Evolutionary conservation across 2,113 vertebrate genomes (phyloP), one percentile per base, ranked within the genome.

Genomic region (Cairina moschata): DNA sequence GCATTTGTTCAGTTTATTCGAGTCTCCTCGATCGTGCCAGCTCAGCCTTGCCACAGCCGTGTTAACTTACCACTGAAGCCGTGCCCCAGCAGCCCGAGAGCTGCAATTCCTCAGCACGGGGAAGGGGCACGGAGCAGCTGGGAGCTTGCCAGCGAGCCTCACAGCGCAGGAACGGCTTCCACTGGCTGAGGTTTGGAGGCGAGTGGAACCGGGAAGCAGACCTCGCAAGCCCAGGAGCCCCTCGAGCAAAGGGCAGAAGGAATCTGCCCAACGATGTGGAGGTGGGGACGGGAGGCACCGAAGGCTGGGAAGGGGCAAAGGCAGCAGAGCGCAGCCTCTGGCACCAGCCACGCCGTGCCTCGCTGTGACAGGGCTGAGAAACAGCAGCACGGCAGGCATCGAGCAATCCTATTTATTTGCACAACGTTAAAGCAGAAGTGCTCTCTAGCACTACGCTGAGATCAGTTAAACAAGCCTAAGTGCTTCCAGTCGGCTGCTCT

Each of bases 11-110:
- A 2, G 28, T 32, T 31, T 31, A 25, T 58, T 55, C 59, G 6
- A 3, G 29, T 1, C 50, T 28, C 17, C 67, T 31, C 11, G 11
- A 54, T 21, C n/a, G n/a, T 29, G 7, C 4, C 66, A 29, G 40
- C 21, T 29, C 29, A 28, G 26, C 65, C 48, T 25, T 3, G 2
- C 46, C 6, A 1, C 32, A 3, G 28, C 4, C 4, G 1, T 1
- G 6, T 11, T 29, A 13, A 2, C 38, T 5, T 6, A 6, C 25
- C 0, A 5, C 50, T 5, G n/a, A 20, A 16, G 36, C 31, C 2
- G 17, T 2, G 63, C n/a, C 55, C 34, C 0, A 25, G 12, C 14
- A 8, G 71, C 71, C 38, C 0, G 4, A 26, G 65, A 9, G n/a
- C 71, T 15, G 54, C 42, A 3, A 21, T 1, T 17, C 84, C 36